Evolutionary conservation across 2,888 invertebrate species (phyloP), one percentile per base, ranked within the genome.

Genomic region (Melanostoma scalare): DNA sequence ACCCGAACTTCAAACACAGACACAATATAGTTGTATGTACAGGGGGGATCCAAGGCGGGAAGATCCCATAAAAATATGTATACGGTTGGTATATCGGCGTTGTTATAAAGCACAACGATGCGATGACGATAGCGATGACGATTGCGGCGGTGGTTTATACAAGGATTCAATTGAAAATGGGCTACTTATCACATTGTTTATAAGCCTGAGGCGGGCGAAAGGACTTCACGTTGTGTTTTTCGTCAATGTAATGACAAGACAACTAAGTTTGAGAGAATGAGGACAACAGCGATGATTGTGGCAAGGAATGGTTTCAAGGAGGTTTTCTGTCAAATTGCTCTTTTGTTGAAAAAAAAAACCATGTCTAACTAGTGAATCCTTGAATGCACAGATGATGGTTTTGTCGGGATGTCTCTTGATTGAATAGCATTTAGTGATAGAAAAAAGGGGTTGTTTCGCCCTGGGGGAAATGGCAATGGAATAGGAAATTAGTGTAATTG

Each of bases 181-280:
- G 82, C 82, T 78, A 82, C 82, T 82, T 82, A 82, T 69, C 77
- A 82, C 82, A 82, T 77, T 82, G 82, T 82, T 82, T 82, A 77
- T 74, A 55, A 38, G 72, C 73, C 73, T 68, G 52, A 31, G 63
- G 73, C 72, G 38, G 44, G 48, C 20, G 48, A 63, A 63, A 73
- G 63, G 73, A 68, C 77, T 68, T 50, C 63, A 58, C 36, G 40
- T 38, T 48, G 65, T 53, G 30, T 50, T 58, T 36, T 52, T 35
- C 55, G 46, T 52, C 74, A 68, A 53, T 50, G 63, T 72, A 73
- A 72, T 58, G 67, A 56, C 40, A 60, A 60, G 20, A 20, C 20
- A 20, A 20, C 20, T 67, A 56, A 40, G 48, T 4, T 46, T 36
- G 8, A 8, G 65, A 38, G 50, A 72, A 73, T 46, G 40, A 78